A percentile compares a stretch with the other conserved stretches of the same genome.
These are phyloP conservation scores for Amazona finschi DNA, from an alignment of 2,797 vertebrate species.

Conservation along the genomic window DNA sequence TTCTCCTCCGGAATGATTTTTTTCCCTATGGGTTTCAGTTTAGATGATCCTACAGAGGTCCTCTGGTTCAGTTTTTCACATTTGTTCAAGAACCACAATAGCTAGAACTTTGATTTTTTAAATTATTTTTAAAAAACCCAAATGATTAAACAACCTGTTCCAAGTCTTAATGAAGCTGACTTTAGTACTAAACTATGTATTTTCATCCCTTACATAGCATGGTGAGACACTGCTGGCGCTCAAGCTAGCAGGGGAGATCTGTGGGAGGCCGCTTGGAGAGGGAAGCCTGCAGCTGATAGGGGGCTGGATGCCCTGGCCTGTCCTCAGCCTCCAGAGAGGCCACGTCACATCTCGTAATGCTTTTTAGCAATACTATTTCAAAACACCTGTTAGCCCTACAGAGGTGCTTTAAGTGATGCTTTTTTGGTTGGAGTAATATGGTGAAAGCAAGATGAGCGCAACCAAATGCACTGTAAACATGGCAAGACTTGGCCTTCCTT, in stretches of 20 bases:
- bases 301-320: neutral
- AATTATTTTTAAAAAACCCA: neutral
- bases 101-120: neutral
- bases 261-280: neutral
- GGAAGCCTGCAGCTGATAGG: no score
- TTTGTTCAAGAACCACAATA: neutral
- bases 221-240: neutral
- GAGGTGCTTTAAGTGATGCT: no score
- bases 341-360: accelerated
- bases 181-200: neutral
- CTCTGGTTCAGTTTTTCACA: neutral
- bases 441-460: neutral
- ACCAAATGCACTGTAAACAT: neutral
- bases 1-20: neutral
- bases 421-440: neutral
- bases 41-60: neutral
- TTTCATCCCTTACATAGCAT: neutral
- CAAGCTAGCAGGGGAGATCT: neutral
- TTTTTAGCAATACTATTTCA: neutral
- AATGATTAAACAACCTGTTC: neutral
- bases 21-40: neutral
- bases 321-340: neutral
- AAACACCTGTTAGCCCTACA: neutral
- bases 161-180: neutral
- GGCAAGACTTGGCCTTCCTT: neutral